phyloP scores from a whole-genome alignment of 2,113 vertebrate species.

The Lamprologus lemairii region DNA sequence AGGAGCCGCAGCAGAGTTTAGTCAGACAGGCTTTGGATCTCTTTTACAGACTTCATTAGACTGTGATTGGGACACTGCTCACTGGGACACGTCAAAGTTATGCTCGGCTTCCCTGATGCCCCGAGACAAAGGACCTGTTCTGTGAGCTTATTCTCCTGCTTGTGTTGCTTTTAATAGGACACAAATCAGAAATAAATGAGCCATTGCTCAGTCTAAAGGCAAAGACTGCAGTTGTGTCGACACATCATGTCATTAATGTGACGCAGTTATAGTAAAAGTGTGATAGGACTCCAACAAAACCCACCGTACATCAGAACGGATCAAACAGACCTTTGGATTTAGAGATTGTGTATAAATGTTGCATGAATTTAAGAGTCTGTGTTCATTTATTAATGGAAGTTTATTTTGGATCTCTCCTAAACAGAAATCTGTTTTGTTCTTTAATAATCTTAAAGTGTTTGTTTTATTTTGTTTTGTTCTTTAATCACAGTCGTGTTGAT shows the following conservation, averaged over 20 bases:
- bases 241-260: background rate
- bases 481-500: background rate
- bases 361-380: background rate
- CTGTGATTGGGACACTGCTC: background rate
- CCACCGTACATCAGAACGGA: accelerated
- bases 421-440: background rate
- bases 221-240: background rate
- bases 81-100: background rate
- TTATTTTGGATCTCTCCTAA: background rate
- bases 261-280: background rate
- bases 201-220: background rate
- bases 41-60: background rate
- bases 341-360: background rate
- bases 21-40: background rate
- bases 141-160: background rate
- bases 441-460: background rate
- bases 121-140: background rate
- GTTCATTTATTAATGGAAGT: background rate
- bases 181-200: background rate
- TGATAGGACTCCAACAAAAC: background rate
- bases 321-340: background rate
- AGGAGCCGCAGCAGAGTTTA: background rate
- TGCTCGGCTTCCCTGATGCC: background rate
- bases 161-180: background rate
- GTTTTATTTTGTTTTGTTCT: background rate